Evolutionary conservation across 2,797 vertebrate species (phyloP).

Genomic region (Enteromius mattozi): DNA sequence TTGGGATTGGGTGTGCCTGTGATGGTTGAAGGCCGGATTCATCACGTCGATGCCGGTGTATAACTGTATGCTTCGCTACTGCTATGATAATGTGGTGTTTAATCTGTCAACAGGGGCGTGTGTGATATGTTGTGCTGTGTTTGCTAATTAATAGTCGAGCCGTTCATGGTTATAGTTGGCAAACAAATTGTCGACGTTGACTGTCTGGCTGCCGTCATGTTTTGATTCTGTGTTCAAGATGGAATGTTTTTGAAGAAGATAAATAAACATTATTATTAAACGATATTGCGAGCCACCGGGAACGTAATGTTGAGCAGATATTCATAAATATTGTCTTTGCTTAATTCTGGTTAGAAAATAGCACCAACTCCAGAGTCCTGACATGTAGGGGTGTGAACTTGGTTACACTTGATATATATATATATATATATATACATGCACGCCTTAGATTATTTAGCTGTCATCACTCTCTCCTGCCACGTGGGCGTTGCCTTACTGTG

Average conservation of each 20-base stretch:
- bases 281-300: background rate
- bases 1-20: conserved; percentile 19
- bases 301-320: background rate
- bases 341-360: background rate
- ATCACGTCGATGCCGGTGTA: conserved; percentile 33
- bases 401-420: background rate
- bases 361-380: background rate
- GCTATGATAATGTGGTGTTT: background rate
- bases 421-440: background rate
- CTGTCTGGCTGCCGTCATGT: conserved; percentile 13
- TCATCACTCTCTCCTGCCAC: background rate
- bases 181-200: background rate
- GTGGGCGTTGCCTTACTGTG: background rate
- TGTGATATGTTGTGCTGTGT: background rate
- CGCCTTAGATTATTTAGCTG: conserved; percentile 10
- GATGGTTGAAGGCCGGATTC: conserved; percentile 5
- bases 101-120: background rate
- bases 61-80: background rate
- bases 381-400: background rate
- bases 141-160: background rate
- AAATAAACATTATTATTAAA: background rate
- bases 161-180: background rate
- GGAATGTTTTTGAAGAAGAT: background rate
- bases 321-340: background rate
- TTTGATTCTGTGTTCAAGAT: background rate